Percentiles rank a stretch among this genome's conserved stretches.
These are phyloP conservation scores for Leptocoma aspasia DNA, from an alignment of 2,113 vertebrate species.

Conservation along the genomic window DNA sequence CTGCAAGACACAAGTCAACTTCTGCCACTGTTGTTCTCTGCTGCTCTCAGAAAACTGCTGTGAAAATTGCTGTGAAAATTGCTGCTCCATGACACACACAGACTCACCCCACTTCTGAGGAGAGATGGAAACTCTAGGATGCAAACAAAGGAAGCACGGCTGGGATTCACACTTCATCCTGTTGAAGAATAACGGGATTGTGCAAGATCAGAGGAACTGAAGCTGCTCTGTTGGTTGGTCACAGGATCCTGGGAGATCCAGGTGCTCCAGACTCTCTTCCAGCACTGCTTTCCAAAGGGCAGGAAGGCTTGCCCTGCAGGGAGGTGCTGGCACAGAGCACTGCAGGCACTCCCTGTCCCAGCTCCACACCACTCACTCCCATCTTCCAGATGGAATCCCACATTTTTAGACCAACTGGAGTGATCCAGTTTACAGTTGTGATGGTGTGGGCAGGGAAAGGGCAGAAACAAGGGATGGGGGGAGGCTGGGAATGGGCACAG, in stretches of 20 bases:
- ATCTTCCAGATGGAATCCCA: not conserved
- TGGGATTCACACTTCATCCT: not conserved
- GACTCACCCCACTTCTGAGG: not conserved
- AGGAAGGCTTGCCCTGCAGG: not conserved
- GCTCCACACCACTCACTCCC: fast-evolving
- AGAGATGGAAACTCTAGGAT: not conserved
- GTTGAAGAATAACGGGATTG: fast-evolving
- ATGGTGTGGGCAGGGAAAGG: not conserved
- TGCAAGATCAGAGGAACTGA: not conserved
- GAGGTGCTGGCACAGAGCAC: not conserved
- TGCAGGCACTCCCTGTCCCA: not conserved
- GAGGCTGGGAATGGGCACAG: not conserved
- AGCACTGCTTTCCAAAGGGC: not conserved
- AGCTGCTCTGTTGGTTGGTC: not conserved
- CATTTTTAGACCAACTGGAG: fast-evolving
- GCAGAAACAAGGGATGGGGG: not conserved
- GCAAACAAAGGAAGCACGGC: not conserved
- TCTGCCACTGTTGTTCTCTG: not conserved
- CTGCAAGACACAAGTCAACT: not conserved
- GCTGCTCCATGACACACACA: not conserved
- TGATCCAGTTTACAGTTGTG: fast-evolving
- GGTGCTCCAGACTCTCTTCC: not conserved
- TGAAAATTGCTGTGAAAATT: not conserved
- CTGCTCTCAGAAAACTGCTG: not conserved
- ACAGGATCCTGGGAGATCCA: not conserved